phyloP scores from a whole-genome alignment of 2,888 invertebrate species.

The Ashinkailepas kermadecensis region DNA sequence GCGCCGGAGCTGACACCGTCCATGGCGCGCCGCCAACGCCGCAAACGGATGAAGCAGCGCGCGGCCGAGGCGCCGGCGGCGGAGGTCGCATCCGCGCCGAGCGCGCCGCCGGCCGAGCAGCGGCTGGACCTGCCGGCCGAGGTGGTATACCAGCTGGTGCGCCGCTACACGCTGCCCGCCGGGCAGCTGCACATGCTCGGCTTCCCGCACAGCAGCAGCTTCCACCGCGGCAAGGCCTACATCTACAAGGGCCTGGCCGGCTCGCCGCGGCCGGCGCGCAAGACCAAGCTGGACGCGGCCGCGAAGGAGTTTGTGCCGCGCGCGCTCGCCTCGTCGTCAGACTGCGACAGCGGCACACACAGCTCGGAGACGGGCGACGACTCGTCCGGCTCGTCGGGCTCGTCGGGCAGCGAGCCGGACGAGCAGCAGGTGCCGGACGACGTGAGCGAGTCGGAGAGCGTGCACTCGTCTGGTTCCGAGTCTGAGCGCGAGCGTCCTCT shows the following conservation, averaged over 20 bases:
- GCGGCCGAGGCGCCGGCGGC: background rate
- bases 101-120: slow-evolving; percentile 43
- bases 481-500: slow-evolving; percentile 24
- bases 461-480: background rate
- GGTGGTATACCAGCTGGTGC: slow-evolving; percentile 52
- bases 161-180: slow-evolving; percentile 54
- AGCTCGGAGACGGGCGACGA: slow-evolving; percentile 16
- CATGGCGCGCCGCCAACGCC: slow-evolving; percentile 18
- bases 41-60: slow-evolving; percentile 19
- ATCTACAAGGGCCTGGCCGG: slow-evolving; percentile 48
- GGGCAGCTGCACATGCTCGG: slow-evolving; percentile 59
- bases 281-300: slow-evolving; percentile 19
- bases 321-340: slow-evolving; percentile 12
- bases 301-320: slow-evolving; percentile 28
- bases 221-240: slow-evolving; percentile 54
- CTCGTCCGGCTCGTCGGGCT: background rate
- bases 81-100: background rate
- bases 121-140: slow-evolving; percentile 48
- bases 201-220: slow-evolving; percentile 59
- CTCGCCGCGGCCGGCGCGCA: slow-evolving; percentile 16
- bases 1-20: slow-evolving; percentile 2
- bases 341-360: slow-evolving; percentile 18
- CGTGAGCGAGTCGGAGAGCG: slow-evolving; percentile 7
- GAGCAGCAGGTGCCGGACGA: slow-evolving; percentile 18
- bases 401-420: slow-evolving; percentile 25